These are phyloP conservation scores for Tokudaia tokunoshimensis DNA, from an alignment of 2,797 vertebrate species.

Conservation along the genomic window DNA sequence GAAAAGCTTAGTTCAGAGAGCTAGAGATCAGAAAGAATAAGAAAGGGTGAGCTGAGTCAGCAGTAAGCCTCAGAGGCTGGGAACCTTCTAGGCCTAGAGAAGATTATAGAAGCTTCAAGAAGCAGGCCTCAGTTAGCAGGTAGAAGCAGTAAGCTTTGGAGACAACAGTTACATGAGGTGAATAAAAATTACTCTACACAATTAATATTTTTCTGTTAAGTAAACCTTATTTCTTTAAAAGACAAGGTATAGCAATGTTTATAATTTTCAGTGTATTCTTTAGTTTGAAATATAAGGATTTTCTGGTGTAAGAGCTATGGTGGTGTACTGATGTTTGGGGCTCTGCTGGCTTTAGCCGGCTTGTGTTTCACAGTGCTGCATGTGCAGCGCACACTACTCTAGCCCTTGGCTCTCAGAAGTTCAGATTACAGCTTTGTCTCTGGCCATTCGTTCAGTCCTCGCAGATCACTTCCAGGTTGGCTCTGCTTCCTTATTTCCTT, in stretches of 20 bases:
- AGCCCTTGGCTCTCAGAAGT: neutral
- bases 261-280: neutral
- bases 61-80: neutral
- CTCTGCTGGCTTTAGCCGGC: constrained; percentile 5
- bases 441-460: neutral
- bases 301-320: neutral
- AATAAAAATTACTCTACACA: neutral
- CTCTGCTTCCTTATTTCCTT: neutral
- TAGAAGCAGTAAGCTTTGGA: neutral
- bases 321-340: neutral
- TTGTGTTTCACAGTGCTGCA: neutral
- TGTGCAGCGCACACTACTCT: neutral
- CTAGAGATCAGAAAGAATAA: neutral
- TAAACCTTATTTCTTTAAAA: constrained; percentile 34
- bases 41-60: neutral
- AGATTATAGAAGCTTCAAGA: neutral
- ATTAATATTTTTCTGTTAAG: constrained; percentile 10
- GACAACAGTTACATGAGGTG: neutral
- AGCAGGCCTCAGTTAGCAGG: neutral
- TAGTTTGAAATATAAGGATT: neutral
- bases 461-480: neutral
- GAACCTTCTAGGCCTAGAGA: neutral
- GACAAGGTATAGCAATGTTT: constrained; percentile 4
- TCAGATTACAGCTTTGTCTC: neutral
- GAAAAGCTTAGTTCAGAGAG: neutral